Base-by-base conservation (phyloP, 1,140 invertebrate species). In the Steinernema khuongi region DNA sequence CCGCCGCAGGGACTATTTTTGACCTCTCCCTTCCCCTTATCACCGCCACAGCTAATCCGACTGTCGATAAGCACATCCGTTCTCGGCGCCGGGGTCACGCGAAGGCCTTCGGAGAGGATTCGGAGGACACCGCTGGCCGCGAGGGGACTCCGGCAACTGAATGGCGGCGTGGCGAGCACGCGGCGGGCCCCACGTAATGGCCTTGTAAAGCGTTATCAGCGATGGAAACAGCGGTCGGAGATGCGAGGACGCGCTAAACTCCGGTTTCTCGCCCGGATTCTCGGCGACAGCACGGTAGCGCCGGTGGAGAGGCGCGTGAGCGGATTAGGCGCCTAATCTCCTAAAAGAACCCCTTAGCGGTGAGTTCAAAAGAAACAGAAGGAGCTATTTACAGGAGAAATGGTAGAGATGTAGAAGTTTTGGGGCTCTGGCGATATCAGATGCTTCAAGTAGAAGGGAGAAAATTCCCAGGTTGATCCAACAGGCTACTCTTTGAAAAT, bases 181-280 rank as follows among this genome's bases (percentile, higher is more conserved):
- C 50, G 11, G 50, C 50, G 14, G 7, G 50, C n/a, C 7, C 50
- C 14, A 26, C 50, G 50, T 60, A 60, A 60, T 60, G 14, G 50
- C 50, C 50, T 60, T 60, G 50, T 60, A 60, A 60, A 60, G 4
- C 22, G 50, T 60, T 60, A 60, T 60, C 50, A 60, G 50, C 50
- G 50, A 60, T 60, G 50, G 50, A 60, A 60, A 11, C 36, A 41
- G 36, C n/a, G 7, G 36, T 7, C 14, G 50, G 50, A 26, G 26
- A 60, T 4, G 22, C 14, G 26, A 22, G 19, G 7, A 60, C 50
- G 50, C 50, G 50, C 50, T 60, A 60, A 60, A 60, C 50, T 60
- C 50, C 50, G 50, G 7, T 60, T 22, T 7, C 4, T 22, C 50
- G 50, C 7, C 19, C 14, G 26, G 50, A 60, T n/a, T n/a, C 50